A percentile compares a stretch with the other conserved stretches of the same genome.
phyloP scores from a whole-genome alignment of 2,797 vertebrate species.

The Characodon lateralis region DNA sequence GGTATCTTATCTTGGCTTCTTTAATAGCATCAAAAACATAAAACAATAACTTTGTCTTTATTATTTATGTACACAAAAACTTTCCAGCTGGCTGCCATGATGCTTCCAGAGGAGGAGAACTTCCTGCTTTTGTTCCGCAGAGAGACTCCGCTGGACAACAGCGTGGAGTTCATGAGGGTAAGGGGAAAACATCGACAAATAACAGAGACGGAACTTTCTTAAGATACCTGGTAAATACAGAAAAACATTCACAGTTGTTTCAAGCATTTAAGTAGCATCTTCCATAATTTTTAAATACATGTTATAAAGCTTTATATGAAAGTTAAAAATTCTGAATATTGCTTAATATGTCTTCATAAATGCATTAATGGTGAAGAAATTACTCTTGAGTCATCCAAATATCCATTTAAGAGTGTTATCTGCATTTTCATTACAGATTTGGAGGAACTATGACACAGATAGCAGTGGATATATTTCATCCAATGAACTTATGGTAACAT shows the following conservation, averaged over 20 bases:
- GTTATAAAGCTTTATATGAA: not conserved
- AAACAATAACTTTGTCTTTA: not conserved
- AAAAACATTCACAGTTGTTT: too few relatives aligned
- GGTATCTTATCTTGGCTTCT: not conserved
- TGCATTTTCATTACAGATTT: constrained; percentile 78
- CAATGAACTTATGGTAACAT: constrained; percentile 83
- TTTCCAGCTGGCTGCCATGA: constrained; percentile 83
- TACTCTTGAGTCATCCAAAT: not conserved
- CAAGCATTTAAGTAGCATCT: too few relatives aligned
- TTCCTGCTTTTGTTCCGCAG: constrained; percentile 91
- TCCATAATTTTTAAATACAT: too few relatives aligned
- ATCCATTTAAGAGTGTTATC: not conserved
- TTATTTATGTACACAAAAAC: not conserved
- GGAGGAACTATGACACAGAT: constrained; percentile 90
- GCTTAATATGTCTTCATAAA: too few relatives aligned
- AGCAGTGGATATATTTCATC: constrained; percentile 94
- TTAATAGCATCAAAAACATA: too few relatives aligned
- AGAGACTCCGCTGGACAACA: constrained; percentile 91
- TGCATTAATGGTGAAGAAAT: not conserved
- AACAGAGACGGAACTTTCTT: not conserved
- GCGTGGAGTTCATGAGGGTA: constrained; percentile 96
- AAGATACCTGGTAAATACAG: not conserved
- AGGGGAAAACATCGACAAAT: constrained; percentile 48
- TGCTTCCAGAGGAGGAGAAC: constrained; percentile 90
- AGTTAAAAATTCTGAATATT: too few relatives aligned